Conservation (phyloP, 2,113 vertebrate genomes). For the Lota lota region DNA sequence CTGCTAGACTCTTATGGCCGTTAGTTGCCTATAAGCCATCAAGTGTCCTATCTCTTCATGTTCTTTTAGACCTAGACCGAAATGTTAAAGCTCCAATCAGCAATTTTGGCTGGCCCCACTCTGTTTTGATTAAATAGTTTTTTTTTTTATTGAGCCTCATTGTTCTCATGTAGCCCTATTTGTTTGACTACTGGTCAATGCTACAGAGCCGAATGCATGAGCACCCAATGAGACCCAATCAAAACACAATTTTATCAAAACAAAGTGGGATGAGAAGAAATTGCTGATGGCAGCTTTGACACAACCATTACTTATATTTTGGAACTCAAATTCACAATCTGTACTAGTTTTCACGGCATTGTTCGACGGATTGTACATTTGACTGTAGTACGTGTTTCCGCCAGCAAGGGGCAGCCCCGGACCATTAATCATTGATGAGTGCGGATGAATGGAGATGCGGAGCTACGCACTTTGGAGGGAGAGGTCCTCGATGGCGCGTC, state of each 20-base stretch:
- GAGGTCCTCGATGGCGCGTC: slow-evolving; percentile 86
- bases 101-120: background rate
- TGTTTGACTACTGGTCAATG: background rate
- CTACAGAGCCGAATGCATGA: background rate
- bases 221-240: background rate
- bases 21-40: too few relatives aligned
- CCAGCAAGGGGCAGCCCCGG: background rate
- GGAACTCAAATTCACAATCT: too few relatives aligned
- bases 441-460: too few relatives aligned
- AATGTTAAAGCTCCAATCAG: background rate
- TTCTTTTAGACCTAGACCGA: background rate
- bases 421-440: too few relatives aligned
- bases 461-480: slow-evolving; percentile 82
- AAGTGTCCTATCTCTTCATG: background rate
- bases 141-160: background rate
- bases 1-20: too few relatives aligned
- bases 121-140: background rate
- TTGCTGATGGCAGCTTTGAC: background rate
- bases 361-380: background rate
- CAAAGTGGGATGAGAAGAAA: background rate
- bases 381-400: background rate
- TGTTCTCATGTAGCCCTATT: too few relatives aligned
- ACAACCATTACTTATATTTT: background rate
- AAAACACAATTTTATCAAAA: background rate
- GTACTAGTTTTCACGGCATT: too few relatives aligned